A percentile compares a stretch with the other conserved stretches of the same genome.
Evolutionary conservation across 2,797 vertebrate species (phyloP).

Genomic region (Myioborus miniatus): DNA sequence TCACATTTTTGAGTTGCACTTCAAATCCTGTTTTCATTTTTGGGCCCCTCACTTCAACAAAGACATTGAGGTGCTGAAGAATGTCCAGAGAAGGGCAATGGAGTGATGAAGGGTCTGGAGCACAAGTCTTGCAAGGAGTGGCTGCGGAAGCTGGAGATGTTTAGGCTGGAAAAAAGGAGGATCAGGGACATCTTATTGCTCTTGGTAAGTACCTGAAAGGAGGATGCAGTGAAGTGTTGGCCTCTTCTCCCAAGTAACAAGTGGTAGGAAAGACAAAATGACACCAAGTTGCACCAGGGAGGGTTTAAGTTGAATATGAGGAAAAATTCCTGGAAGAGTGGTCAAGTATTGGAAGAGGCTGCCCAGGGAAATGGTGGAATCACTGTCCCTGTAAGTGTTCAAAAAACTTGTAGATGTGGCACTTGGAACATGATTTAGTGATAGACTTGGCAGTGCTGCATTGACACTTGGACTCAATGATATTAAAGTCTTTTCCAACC

Average conservation of each 20-base stretch:
- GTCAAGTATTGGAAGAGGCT: background rate
- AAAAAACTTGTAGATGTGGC: background rate
- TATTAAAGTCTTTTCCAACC: background rate
- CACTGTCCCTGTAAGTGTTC: background rate
- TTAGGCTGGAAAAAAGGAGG: background rate
- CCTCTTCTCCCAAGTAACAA: background rate
- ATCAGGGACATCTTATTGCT: background rate
- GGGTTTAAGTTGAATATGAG: background rate
- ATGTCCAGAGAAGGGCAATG: accelerated
- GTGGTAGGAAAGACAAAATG: background rate
- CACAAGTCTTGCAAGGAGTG: background rate
- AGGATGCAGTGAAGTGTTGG: background rate
- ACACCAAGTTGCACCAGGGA: background rate
- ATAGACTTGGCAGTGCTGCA: background rate
- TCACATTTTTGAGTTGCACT: background rate
- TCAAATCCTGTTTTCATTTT: background rate
- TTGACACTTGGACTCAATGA: background rate
- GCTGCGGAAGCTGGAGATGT: background rate
- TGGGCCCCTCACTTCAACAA: background rate
- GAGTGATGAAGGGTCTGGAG: background rate
- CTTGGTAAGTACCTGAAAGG: background rate
- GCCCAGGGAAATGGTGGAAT: background rate
- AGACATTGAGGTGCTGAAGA: background rate
- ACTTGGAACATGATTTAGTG: background rate
- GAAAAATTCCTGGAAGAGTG: background rate